phyloP scores from a whole-genome alignment of 2,113 vertebrate genomes.

The Gavia stellata region DNA sequence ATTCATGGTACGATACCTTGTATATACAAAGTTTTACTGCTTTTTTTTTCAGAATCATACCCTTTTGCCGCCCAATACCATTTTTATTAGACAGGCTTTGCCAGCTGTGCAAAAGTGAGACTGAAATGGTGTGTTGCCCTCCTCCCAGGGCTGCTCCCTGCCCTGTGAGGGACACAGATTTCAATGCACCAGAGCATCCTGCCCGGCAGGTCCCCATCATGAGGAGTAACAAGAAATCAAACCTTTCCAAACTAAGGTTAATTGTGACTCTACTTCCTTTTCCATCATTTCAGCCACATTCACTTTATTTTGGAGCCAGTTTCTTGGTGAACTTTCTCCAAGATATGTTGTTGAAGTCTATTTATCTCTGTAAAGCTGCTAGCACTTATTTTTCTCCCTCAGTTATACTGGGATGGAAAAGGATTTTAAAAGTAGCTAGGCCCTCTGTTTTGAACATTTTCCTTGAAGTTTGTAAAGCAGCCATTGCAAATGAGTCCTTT shows the following conservation, averaged over 20 bases:
- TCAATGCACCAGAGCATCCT: not conserved
- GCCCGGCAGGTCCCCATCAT: not conserved
- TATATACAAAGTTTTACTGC: not conserved
- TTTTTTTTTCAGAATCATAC: not conserved
- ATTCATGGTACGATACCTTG: not conserved
- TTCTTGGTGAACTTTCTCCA: not conserved
- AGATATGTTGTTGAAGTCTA: not conserved
- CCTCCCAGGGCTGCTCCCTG: not conserved
- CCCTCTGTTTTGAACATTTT: not conserved
- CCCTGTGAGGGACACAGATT: rapidly evolving
- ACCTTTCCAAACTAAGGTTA: not conserved
- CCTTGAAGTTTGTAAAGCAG: not conserved
- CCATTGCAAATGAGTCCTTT: not conserved
- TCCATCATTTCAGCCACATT: not conserved
- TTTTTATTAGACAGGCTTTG: not conserved
- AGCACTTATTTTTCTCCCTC: not conserved
- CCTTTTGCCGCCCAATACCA: not conserved
- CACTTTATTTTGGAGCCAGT: not conserved
- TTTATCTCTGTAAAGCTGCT: not conserved
- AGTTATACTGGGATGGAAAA: not conserved
- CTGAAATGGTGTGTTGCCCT: not conserved
- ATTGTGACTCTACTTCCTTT: not conserved
- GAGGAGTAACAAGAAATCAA: not conserved
- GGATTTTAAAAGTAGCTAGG: not conserved
- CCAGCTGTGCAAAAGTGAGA: not conserved